phyloP scores from a whole-genome alignment of 2,113 vertebrate genomes.

The Collichthys lucidus region DNA sequence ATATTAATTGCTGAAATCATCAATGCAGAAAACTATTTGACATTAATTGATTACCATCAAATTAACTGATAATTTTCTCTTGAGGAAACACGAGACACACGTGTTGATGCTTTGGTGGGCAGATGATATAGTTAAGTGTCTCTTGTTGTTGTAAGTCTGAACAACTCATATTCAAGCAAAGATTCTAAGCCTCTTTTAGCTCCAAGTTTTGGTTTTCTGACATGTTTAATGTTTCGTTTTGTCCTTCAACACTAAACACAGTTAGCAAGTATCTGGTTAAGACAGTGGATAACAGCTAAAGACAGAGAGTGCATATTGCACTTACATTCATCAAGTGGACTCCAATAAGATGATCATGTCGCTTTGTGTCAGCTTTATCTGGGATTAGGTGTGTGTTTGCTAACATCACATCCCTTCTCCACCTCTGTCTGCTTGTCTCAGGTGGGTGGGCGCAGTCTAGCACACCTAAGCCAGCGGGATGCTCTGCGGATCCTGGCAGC shows the following conservation, averaged over 20 bases:
- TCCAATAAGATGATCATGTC: not conserved
- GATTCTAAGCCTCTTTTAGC: not conserved
- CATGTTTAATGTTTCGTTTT: not conserved
- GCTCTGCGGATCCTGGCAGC: slow-evolving; percentile 81
- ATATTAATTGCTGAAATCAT: not conserved
- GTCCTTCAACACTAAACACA: not conserved
- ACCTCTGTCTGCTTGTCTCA: slow-evolving; percentile 43
- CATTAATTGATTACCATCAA: not conserved
- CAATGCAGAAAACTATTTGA: not conserved
- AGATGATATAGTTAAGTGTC: not conserved
- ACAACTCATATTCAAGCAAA: not conserved
- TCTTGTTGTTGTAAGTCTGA: not conserved
- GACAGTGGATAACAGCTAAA: not conserved
- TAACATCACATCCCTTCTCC: not conserved
- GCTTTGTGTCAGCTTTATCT: not conserved
- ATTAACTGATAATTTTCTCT: not conserved
- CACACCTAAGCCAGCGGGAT: slow-evolving; percentile 82
- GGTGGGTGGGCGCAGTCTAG: slow-evolving; percentile 78
- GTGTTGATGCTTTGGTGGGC: not conserved
- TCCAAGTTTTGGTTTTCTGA: not conserved
- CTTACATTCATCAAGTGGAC: not conserved
- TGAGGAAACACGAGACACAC: not conserved
- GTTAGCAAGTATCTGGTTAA: not conserved
- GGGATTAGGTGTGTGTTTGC: not conserved
- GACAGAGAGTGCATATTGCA: not conserved